Evolutionary conservation across 2,888 invertebrate genomes (phyloP).

Genomic region (Agrenia bidenticulata): DNA sequence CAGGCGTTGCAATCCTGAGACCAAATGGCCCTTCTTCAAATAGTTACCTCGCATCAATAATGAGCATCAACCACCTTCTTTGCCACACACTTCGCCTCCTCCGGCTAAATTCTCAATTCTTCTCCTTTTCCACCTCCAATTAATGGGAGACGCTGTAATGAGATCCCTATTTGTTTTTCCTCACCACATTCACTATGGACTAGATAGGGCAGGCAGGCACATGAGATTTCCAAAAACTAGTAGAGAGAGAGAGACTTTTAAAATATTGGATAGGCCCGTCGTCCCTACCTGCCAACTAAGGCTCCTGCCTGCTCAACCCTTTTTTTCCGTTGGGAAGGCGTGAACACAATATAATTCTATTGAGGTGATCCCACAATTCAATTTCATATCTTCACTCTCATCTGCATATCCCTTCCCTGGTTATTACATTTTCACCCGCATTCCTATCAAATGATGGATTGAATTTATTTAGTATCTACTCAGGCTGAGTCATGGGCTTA

Average conservation of each 20-base stretch:
- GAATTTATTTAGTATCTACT: too few species aligned
- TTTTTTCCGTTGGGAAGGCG: too few species aligned
- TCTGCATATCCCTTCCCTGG: too few species aligned
- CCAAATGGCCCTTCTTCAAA: conserved; percentile 32
- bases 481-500: too few species aligned
- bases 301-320: too few species aligned
- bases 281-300: not conserved
- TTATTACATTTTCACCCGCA: too few species aligned
- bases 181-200: conserved; percentile 6
- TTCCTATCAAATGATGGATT: too few species aligned
- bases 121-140: conserved; percentile 46
- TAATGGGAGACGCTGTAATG: conserved; percentile 51
- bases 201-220: not conserved
- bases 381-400: too few species aligned
- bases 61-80: conserved; percentile 39
- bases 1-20: conserved; percentile 43
- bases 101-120: conserved; percentile 25
- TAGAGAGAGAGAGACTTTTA: too few species aligned
- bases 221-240: not conserved
- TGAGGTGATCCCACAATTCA: too few species aligned
- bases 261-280: not conserved
- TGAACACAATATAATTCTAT: too few species aligned
- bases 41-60: conserved; percentile 30
- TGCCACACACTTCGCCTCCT: conserved; percentile 51
- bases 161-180: conserved; percentile 52